phyloP scores from a whole-genome alignment of 1,140 invertebrate species.

The Drosophila auraria region DNA sequence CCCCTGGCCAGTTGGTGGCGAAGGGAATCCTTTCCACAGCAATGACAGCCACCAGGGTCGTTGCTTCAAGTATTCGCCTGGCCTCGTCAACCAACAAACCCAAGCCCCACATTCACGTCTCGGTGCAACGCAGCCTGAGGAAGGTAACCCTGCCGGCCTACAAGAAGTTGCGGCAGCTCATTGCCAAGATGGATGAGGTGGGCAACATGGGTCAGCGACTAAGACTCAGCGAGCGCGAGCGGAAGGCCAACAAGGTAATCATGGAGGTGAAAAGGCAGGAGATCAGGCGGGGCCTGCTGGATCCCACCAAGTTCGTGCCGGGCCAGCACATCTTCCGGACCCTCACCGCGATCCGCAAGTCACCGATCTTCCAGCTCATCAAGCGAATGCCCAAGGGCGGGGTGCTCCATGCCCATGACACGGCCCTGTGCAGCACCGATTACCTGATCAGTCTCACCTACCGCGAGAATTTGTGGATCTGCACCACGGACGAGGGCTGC shows the following conservation, averaged over 20 bases:
- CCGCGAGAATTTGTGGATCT: conserved; percentile 67
- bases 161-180: conserved; percentile 14
- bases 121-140: conserved; percentile 37
- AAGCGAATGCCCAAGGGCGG: conserved; percentile 90
- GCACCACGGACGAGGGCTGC: conserved; percentile 41
- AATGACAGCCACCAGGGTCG: not conserved
- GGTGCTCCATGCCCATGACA: conserved; percentile 90
- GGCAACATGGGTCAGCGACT: conserved; percentile 24
- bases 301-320: conserved; percentile 42
- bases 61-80: not conserved
- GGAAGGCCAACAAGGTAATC: conserved; percentile 50
- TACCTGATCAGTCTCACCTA: conserved; percentile 84
- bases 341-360: conserved; percentile 87
- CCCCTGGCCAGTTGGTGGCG: not conserved
- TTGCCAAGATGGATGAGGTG: conserved; percentile 36
- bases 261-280: conserved; percentile 44
- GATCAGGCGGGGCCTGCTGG: conserved; percentile 37
- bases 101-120: conserved; percentile 12
- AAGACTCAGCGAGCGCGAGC: conserved; percentile 42
- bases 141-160: conserved; percentile 42
- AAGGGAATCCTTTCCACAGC: not conserved
- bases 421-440: conserved; percentile 87
- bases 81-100: not conserved
- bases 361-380: conserved; percentile 89
- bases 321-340: conserved; percentile 88